phyloP scores from a whole-genome alignment of 1,140 invertebrate genomes.

The Bombus pyrosoma region DNA sequence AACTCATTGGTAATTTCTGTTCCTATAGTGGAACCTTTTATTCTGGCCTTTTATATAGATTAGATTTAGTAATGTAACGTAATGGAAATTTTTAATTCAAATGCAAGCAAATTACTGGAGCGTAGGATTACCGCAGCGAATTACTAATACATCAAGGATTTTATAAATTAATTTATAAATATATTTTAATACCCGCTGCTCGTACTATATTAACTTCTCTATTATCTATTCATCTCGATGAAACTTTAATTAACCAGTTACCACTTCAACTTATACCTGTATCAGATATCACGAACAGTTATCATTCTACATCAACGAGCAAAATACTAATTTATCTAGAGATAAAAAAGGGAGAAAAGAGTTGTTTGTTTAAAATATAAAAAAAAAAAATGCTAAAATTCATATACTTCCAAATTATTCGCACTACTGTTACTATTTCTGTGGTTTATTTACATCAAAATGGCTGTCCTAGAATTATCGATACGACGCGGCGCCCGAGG shows the following conservation, averaged over 20 bases:
- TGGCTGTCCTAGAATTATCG: background rate
- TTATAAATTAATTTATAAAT: constrained; percentile 13
- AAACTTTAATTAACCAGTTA: background rate
- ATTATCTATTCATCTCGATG: background rate
- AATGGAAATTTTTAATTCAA: background rate
- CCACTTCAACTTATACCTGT: background rate
- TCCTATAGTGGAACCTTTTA: background rate
- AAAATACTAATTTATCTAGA: background rate
- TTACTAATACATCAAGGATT: constrained; percentile 4
- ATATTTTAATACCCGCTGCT: constrained; percentile 3
- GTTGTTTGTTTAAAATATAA: too few relatives aligned
- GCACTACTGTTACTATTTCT: too few relatives aligned
- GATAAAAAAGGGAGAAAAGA: too few relatives aligned
- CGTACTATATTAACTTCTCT: background rate
- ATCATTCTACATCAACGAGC: background rate
- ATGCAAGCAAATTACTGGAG: too few relatives aligned
- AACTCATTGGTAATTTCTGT: background rate
- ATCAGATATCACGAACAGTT: background rate
- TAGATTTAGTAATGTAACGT: too few relatives aligned
- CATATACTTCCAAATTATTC: too few relatives aligned
- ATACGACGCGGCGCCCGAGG: too few relatives aligned
- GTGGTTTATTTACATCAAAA: background rate
- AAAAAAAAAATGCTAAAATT: too few relatives aligned
- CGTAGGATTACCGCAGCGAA: background rate
- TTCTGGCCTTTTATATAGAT: too few relatives aligned